These are phyloP conservation scores for Euplexia lucipara DNA, from an alignment of 2,888 invertebrate genomes.

Conservation along the genomic window DNA sequence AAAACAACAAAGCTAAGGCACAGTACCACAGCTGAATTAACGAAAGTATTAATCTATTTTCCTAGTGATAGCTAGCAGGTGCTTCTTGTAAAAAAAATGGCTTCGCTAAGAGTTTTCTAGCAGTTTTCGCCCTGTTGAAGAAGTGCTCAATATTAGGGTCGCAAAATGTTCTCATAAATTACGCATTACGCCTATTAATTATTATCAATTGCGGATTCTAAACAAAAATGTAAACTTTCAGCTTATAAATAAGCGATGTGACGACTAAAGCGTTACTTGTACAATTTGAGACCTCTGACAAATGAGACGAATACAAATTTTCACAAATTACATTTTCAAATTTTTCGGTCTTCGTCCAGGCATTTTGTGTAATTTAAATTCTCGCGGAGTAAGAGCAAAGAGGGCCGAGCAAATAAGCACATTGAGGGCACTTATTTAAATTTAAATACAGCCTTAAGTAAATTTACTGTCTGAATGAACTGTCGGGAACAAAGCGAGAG, in stretches of 20 bases:
- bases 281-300: constrained; percentile 35
- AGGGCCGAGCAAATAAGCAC: constrained; percentile 55
- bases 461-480: constrained; percentile 45
- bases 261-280: constrained; percentile 17
- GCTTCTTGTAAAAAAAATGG: no score
- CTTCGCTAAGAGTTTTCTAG: no score
- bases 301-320: constrained; percentile 49
- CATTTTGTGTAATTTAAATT: constrained; percentile 66
- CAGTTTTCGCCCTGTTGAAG: no score
- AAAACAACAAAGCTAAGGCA: no score
- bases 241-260: constrained; percentile 53
- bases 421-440: constrained; percentile 59
- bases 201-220: constrained; percentile 16
- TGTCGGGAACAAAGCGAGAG: constrained; percentile 33
- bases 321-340: constrained; percentile 36
- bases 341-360: constrained; percentile 48
- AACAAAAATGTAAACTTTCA: constrained; percentile 56
- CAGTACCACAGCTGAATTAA: no score
- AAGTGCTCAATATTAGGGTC: no score
- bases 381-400: constrained; percentile 38
- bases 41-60: no score
- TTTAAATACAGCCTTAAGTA: constrained; percentile 57
- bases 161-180: no score
- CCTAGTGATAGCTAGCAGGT: no score
- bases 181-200: no score